Base-by-base conservation (phyloP, 2,113 vertebrate genomes). In the Colius striatus region DNA sequence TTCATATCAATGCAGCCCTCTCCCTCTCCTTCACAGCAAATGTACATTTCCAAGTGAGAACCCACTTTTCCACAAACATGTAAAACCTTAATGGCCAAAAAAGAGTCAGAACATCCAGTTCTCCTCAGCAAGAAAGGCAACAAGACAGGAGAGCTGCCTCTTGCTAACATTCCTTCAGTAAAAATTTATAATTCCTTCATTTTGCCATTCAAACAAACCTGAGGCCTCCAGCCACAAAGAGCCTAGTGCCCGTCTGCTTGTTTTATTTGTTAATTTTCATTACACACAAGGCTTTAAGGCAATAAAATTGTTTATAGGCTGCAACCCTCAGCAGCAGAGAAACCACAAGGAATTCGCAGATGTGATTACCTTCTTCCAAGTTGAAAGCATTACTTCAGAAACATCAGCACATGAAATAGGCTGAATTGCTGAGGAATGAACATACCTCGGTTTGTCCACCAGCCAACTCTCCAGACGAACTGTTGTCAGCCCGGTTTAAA, bases 301-400 rank as follows among this genome's bases (percentile, higher is more conserved):
- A 86, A 32, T 88, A 71, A 85, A 77, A 36, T 14, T 83, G 60
- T 73, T 94, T 85, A 78, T 11, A 94, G n/a, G n/a, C 58, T 89
- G 51, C 78, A 92, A 60, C 27, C 17, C 36, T 91, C 58, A 92
- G 70, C 61, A 84, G 51, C 14, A 76, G 29, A 74, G 76, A 91
- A 96, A 91, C 75, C 84, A 87, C 84, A 91, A 84, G 29, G 67
- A 90, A 96, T 72, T 84, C 72, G 88, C 75, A 94, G 67, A 94
- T 81, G 63, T 7, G 36, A 96, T 38, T 90, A 91, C 22, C 6
- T 63, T 95, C 80, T 89, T 82, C 61, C 65, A 87, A 77, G 60
- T 94, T 80, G 60, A 95, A 97, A 96, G 80, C 70, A 79, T 36
- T 90, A 82, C 32, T 95, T 84, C 54, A 95, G 88, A 94, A 87